These are phyloP conservation scores for Myanophis thanlyinensis DNA, from an alignment of 2,113 vertebrate genomes.

Conservation along the genomic window DNA sequence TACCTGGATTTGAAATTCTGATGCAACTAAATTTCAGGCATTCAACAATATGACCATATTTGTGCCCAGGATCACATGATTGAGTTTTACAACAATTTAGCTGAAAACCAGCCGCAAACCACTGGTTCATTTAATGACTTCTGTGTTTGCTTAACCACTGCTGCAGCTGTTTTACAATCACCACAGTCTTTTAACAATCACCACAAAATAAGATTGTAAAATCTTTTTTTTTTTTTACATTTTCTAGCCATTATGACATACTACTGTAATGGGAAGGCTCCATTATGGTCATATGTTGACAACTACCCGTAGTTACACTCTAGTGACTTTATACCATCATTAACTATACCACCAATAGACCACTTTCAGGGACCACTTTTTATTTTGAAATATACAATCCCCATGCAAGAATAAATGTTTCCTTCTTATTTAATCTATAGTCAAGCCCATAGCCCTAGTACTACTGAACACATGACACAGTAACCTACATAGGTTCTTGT, in stretches of 20 bases:
- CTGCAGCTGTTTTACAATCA: not conserved
- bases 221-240: not conserved
- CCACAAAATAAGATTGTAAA: not conserved
- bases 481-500: not conserved
- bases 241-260: not conserved
- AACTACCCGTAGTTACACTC: not conserved
- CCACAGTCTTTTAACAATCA: not conserved
- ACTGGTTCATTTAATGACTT: not conserved
- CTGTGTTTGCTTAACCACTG: not conserved
- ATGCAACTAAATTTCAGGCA: not conserved
- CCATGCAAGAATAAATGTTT: not conserved
- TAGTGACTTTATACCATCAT: not conserved
- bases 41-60: not conserved
- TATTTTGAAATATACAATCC: not conserved
- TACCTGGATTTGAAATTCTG: not conserved
- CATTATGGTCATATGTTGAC: not conserved
- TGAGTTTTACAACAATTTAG: not conserved
- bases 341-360: not conserved
- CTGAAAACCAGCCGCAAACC: not conserved
- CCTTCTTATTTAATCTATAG: not conserved
- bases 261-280: not conserved
- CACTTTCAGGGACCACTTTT: not conserved
- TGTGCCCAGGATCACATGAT: not conserved
- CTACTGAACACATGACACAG: not conserved
- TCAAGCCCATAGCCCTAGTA: not conserved